Conservation (phyloP, 2,888 invertebrate species). For the Elegia similella region DNA sequence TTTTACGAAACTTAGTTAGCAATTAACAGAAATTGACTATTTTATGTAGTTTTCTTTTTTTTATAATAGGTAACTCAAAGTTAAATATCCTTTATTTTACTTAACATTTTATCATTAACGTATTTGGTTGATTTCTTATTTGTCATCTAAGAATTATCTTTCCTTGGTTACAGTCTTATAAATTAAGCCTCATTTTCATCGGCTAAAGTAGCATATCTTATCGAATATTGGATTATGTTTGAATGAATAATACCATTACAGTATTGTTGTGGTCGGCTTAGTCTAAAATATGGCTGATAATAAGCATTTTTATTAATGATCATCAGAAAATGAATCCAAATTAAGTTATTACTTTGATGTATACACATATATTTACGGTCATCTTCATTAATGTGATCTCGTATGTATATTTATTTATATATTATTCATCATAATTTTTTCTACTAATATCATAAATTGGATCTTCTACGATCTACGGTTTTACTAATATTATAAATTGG, state of each 20-base stretch:
- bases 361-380: background rate
- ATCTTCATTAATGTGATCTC: too few species aligned
- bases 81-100: too few species aligned
- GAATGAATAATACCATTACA: constrained; percentile 1
- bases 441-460: too few species aligned
- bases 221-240: constrained; percentile 22
- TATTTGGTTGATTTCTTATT: background rate
- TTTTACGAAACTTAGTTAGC: too few species aligned
- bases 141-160: background rate
- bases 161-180: background rate
- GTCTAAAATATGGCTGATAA: background rate
- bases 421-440: too few species aligned
- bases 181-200: background rate
- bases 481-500: too few species aligned
- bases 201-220: background rate
- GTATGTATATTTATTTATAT: too few species aligned
- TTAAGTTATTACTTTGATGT: background rate
- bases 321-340: background rate
- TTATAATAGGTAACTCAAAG: too few species aligned
- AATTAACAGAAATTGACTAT: too few species aligned
- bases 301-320: background rate
- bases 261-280: background rate
- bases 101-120: too few species aligned
- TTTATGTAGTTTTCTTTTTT: too few species aligned
- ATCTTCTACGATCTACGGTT: too few species aligned